phyloP scores from a whole-genome alignment of 2,797 vertebrate genomes.

The Falco concolor region DNA sequence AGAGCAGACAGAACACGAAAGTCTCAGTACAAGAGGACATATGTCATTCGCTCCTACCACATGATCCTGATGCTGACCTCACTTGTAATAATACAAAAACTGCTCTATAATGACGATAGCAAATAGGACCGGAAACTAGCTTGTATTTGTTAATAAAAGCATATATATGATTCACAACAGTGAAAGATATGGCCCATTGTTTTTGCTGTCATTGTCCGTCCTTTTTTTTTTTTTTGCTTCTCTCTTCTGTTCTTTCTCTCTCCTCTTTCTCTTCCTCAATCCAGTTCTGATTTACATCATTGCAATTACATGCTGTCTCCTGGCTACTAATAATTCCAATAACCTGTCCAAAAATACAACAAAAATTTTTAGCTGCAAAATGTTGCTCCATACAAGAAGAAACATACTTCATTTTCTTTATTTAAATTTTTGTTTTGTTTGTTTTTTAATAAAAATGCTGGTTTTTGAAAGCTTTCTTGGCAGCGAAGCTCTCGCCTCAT shows the following conservation, averaged over 20 bases:
- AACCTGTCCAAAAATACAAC: not conserved
- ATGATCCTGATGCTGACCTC: not conserved
- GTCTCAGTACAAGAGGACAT: no score
- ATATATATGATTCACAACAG: not conserved
- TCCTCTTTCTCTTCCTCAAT: not conserved
- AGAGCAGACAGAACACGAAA: not conserved
- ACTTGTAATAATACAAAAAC: not conserved
- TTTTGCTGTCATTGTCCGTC: no score
- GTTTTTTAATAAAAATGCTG: not conserved
- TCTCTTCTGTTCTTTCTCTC: not conserved
- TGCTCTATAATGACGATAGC: not conserved
- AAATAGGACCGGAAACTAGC: not conserved
- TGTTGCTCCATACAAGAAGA: not conserved
- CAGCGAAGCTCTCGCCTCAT: not conserved
- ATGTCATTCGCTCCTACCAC: not conserved
- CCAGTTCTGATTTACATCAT: not conserved
- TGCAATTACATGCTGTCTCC: not conserved
- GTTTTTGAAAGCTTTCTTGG: not conserved
- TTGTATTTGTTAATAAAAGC: not conserved
- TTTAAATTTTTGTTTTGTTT: not conserved
- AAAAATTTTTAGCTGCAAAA: not conserved
- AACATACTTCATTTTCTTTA: not conserved
- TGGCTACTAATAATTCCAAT: not conserved
- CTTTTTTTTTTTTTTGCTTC: not conserved
- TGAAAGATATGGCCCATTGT: no score